These are phyloP conservation scores for Stigmatopora nigra DNA, from an alignment of 2,113 vertebrate genomes.

Conservation along the genomic window DNA sequence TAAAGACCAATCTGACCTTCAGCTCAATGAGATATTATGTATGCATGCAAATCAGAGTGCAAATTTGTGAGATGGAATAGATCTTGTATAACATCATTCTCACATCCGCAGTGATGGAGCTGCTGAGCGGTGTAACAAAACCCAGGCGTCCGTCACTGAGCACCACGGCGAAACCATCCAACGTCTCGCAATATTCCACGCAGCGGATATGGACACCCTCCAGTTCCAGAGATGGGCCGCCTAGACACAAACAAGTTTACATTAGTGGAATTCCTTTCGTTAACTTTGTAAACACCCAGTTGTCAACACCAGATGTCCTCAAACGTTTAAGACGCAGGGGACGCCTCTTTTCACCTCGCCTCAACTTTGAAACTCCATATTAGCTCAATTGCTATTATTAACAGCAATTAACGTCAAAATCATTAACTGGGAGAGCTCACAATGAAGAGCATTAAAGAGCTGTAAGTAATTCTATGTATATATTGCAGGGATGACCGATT, in stretches of 20 bases:
- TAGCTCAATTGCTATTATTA: background rate
- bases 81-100: constrained; percentile 21
- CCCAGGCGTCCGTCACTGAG: constrained; percentile 92
- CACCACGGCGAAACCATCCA: constrained; percentile 92
- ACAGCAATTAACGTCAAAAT: too few species aligned
- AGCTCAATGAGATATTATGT: background rate
- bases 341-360: background rate
- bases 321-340: background rate
- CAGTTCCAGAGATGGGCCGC: constrained; percentile 87
- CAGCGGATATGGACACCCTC: constrained; percentile 79
- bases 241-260: constrained; percentile 35
- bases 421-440: too few species aligned
- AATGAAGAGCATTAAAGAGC: background rate
- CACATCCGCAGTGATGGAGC: constrained; percentile 86
- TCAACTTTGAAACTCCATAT: too few species aligned
- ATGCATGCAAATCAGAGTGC: background rate
- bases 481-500: too few species aligned
- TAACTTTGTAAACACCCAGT: background rate
- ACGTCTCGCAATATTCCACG: constrained; percentile 91
- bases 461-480: background rate
- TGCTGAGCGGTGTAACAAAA: constrained; percentile 89
- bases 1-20: background rate
- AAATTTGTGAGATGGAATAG: background rate
- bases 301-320: background rate
- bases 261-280: too few species aligned